Evolutionary conservation across 2,888 invertebrate genomes (phyloP).

Genomic region (Tribolium freemani): DNA sequence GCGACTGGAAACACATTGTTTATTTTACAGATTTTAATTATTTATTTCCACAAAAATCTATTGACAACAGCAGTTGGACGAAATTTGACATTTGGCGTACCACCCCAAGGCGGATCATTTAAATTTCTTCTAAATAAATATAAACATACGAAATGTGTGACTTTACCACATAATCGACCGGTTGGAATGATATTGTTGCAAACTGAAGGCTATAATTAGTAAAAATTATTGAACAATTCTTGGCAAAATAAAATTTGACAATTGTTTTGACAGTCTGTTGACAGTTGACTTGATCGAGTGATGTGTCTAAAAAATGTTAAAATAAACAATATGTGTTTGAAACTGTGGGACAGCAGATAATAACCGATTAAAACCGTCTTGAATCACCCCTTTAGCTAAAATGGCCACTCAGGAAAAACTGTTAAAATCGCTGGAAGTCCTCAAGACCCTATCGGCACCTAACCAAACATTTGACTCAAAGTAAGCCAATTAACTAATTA

Average conservation of each 20-base stretch:
- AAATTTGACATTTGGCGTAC: background rate
- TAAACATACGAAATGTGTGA: too few species aligned
- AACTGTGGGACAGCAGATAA: background rate
- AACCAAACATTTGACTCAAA: conserved; percentile 55
- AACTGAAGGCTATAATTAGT: too few species aligned
- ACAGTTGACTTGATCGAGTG: background rate
- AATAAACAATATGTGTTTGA: conserved; percentile 3
- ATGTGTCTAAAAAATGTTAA: conserved; percentile 7
- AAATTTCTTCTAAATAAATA: too few species aligned
- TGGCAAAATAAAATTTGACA: background rate
- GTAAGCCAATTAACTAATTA: conserved; percentile 43
- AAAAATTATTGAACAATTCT: too few species aligned
- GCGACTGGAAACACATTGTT: background rate
- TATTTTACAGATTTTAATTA: background rate
- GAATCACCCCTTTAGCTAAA: background rate
- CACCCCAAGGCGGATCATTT: too few species aligned
- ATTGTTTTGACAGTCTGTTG: background rate
- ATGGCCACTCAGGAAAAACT: conserved; percentile 68
- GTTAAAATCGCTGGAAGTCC: conserved; percentile 64
- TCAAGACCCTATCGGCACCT: conserved; percentile 56
- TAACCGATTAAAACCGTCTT: background rate
- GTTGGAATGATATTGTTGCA: too few species aligned
- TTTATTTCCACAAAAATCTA: background rate
- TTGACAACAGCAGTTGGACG: background rate
- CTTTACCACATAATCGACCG: too few species aligned